Percentiles rank a stretch among this genome's conserved stretches.
These are phyloP conservation scores for Smittia sp. DNA, from an alignment of 2,888 invertebrate genomes.

Conservation along the genomic window DNA sequence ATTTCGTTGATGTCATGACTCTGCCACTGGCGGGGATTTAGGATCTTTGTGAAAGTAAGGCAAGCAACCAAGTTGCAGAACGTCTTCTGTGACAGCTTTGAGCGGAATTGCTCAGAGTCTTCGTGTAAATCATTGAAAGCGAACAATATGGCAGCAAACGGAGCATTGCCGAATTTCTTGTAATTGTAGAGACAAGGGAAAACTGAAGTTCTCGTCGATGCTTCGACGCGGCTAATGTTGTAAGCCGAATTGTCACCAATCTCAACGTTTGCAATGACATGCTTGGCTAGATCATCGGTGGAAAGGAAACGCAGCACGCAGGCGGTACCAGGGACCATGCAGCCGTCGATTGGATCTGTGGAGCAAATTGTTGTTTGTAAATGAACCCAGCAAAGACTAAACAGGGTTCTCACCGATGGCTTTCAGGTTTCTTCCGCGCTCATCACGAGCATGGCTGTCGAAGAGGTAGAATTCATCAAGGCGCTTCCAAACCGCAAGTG, in stretches of 20 bases:
- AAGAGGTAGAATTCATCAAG: slow-evolving; percentile 57
- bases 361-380: too few relatives aligned
- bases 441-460: slow-evolving; percentile 61
- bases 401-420: slow-evolving; percentile 46
- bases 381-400: neutral
- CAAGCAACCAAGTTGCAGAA: slow-evolving; percentile 44
- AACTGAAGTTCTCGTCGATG: slow-evolving; percentile 46
- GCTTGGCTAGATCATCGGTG: slow-evolving; percentile 48
- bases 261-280: slow-evolving; percentile 50
- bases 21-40: slow-evolving; percentile 44
- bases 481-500: slow-evolving; percentile 59
- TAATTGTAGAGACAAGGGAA: slow-evolving; percentile 54
- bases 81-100: slow-evolving; percentile 43
- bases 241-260: slow-evolving; percentile 47
- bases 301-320: slow-evolving; percentile 51
- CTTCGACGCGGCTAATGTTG: slow-evolving; percentile 49
- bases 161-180: slow-evolving; percentile 48
- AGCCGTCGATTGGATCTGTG: slow-evolving; percentile 5
- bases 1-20: slow-evolving; percentile 45
- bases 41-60: slow-evolving; percentile 44
- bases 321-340: slow-evolving; percentile 49
- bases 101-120: slow-evolving; percentile 42
- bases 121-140: slow-evolving; percentile 45
- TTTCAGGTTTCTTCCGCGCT: slow-evolving; percentile 53
- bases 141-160: slow-evolving; percentile 50